phyloP scores from a whole-genome alignment of 2,113 vertebrate genomes.

The Paedocypris sp. region DNA sequence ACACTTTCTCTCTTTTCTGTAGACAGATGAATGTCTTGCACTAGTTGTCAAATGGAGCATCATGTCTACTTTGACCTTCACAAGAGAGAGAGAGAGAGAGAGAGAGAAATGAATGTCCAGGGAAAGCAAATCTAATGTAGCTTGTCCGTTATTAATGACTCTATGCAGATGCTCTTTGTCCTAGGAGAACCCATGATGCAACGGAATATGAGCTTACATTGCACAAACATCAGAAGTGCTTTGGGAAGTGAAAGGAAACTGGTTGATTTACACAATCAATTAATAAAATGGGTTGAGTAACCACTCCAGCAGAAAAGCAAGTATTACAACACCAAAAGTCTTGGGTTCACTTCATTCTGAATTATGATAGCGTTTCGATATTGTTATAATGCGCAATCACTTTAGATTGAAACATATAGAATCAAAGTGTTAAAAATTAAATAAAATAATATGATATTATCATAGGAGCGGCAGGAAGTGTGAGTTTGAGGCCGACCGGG shows the following conservation, averaged over 20 bases:
- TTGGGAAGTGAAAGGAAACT: background rate
- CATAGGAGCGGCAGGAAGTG: too few relatives aligned
- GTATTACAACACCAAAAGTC: too few relatives aligned
- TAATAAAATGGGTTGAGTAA: too few relatives aligned
- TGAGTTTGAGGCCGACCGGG: too few relatives aligned
- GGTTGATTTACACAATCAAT: background rate
- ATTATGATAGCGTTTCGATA: too few relatives aligned
- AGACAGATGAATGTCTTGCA: constrained; percentile 37
- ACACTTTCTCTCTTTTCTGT: constrained; percentile 2
- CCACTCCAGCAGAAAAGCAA: too few relatives aligned
- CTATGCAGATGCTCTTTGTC: constrained; percentile 9
- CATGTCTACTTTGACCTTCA: constrained; percentile 36
- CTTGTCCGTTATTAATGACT: constrained; percentile 32
- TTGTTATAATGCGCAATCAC: too few relatives aligned
- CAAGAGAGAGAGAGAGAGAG: too few relatives aligned
- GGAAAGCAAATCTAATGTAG: constrained; percentile 29
- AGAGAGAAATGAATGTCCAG: constrained; percentile 18
- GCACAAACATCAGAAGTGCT: background rate
- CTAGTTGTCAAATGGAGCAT: constrained; percentile 45
- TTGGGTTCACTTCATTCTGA: too few relatives aligned
- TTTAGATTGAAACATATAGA: too few relatives aligned
- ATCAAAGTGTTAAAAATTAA: too few relatives aligned
- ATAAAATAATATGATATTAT: too few relatives aligned
- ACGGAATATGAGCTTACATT: constrained; percentile 2
- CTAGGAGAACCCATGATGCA: background rate